A percentile compares a stretch with the other conserved stretches of the same genome.
These are phyloP conservation scores for Rhadina sibilatrix DNA, from an alignment of 2,113 vertebrate genomes.

Conservation along the genomic window DNA sequence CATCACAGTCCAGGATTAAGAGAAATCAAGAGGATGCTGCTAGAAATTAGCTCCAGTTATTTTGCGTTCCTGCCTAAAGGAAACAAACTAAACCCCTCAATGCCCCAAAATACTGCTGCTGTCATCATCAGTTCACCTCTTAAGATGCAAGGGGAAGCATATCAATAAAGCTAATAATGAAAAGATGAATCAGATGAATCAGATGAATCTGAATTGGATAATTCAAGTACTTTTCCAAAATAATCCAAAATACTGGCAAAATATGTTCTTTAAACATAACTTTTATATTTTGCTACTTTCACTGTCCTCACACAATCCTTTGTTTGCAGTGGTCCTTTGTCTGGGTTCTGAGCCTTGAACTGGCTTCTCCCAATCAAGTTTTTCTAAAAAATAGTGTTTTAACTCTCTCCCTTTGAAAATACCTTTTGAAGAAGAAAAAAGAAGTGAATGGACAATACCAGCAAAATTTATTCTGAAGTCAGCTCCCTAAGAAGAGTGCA, in stretches of 20 bases:
- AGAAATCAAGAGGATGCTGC: conserved; percentile 49
- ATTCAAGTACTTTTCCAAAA: not conserved
- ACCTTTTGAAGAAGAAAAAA: not conserved
- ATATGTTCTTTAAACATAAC: not conserved
- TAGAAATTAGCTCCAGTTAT: conserved; percentile 19
- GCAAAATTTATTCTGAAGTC: not conserved
- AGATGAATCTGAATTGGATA: not conserved
- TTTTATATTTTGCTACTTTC: not conserved
- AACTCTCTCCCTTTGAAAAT: not conserved
- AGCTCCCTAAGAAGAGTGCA: not conserved
- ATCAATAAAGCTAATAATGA: not conserved
- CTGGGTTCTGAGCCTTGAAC: not conserved
- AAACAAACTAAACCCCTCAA: not conserved
- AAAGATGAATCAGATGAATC: not conserved
- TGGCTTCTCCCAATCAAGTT: not conserved
- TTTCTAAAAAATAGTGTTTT: not conserved
- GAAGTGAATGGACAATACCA: not conserved
- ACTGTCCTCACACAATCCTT: not conserved
- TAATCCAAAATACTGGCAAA: not conserved
- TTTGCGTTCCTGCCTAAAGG: conserved; percentile 16
- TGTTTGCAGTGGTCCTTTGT: not conserved
- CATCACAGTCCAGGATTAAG: conserved; percentile 33
- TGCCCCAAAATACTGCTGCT: not conserved
- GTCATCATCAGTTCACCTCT: not conserved
- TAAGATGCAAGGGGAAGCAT: not conserved